Percentiles rank a stretch among this genome's conserved stretches.
These are phyloP conservation scores for Gobio gobio DNA, from an alignment of 2,113 vertebrate species.

Conservation along the genomic window DNA sequence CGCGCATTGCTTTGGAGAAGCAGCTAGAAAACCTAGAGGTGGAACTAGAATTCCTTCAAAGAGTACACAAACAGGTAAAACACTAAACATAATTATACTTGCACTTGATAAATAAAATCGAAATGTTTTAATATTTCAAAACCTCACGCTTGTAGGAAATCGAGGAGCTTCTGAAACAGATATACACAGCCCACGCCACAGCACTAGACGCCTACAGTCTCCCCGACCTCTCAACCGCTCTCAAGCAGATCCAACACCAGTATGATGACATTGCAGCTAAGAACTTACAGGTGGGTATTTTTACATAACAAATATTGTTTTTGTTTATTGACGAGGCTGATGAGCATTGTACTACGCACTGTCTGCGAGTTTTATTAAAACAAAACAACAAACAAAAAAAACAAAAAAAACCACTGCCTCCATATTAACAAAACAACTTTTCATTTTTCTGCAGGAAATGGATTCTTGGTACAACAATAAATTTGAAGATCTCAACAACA, in stretches of 20 bases:
- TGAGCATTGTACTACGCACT: neutral
- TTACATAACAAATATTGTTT: neutral
- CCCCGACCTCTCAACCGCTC: conserved; percentile 77
- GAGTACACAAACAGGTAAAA: conserved; percentile 75
- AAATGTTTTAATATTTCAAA: conserved; percentile 34
- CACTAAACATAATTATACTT: no score
- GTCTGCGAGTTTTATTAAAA: neutral
- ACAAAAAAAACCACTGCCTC: neutral
- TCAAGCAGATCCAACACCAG: conserved; percentile 82
- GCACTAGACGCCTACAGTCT: conserved; percentile 68
- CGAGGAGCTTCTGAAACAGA: conserved; percentile 78
- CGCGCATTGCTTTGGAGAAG: conserved; percentile 72
- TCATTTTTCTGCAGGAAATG: conserved; percentile 72
- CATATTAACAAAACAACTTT: neutral
- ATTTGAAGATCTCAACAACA: conserved; percentile 82
- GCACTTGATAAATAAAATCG: neutral
- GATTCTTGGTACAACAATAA: conserved; percentile 82
- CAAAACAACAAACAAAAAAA: neutral
- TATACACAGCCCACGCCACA: conserved; percentile 69
- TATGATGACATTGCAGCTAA: conserved; percentile 81
- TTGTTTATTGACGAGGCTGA: neutral
- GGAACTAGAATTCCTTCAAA: conserved; percentile 74
- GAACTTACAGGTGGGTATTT: conserved; percentile 81
- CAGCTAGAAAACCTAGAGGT: conserved; percentile 76
- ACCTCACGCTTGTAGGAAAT: conserved; percentile 72